Evolutionary conservation across 2,888 invertebrate species (phyloP).

Genomic region (Entomobrya proxima): DNA sequence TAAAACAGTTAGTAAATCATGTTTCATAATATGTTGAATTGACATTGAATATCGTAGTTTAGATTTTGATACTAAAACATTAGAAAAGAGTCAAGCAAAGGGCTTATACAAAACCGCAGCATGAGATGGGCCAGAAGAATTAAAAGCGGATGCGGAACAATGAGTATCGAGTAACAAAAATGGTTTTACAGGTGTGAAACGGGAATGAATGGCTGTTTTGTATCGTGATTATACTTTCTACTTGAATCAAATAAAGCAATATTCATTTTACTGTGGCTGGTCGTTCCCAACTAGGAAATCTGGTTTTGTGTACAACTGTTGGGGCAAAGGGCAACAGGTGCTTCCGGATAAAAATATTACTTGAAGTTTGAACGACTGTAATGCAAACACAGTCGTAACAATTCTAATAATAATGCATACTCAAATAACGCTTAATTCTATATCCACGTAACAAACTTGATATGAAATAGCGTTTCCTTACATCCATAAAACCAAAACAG

Average conservation of each 20-base stretch:
- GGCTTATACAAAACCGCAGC: neutral
- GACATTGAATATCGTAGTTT: too few relatives aligned
- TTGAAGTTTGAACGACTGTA: neutral
- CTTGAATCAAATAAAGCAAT: neutral
- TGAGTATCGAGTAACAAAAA: neutral
- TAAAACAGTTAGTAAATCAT: too few relatives aligned
- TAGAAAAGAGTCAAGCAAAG: too few relatives aligned
- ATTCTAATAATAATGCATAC: too few relatives aligned
- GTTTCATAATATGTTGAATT: too few relatives aligned
- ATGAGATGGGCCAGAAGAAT: neutral
- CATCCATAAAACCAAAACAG: too few relatives aligned
- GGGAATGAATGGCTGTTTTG: neutral
- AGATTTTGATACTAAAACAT: too few relatives aligned
- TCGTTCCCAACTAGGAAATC: neutral
- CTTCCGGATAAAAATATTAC: conserved; percentile 62
- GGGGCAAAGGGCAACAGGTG: conserved; percentile 72
- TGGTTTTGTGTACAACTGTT: neutral
- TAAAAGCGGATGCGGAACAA: neutral
- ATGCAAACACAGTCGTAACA: too few relatives aligned
- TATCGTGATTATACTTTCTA: conserved; percentile 1
- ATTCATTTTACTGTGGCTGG: too few relatives aligned
- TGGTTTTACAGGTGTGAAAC: conserved; percentile 29
- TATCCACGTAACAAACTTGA: too few relatives aligned
- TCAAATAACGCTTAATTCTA: too few relatives aligned
- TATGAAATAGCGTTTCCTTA: too few relatives aligned